These are phyloP conservation scores for Oriolus oriolus DNA, from an alignment of 2,113 vertebrate genomes.

Conservation along the genomic window DNA sequence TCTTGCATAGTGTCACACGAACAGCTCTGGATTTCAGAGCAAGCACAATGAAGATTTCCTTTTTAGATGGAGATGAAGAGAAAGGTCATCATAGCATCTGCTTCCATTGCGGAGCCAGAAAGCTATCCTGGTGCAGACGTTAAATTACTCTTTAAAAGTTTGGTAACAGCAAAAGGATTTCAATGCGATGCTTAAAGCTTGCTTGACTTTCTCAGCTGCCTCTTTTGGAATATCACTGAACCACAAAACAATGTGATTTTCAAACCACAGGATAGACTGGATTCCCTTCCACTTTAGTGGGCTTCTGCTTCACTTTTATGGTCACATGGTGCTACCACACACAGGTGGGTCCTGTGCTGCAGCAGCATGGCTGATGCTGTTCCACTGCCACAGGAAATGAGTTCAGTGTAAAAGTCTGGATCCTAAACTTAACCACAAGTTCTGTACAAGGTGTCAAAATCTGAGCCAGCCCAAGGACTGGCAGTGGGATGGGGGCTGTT, in stretches of 20 bases:
- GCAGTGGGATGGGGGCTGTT: neutral
- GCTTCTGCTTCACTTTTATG: neutral
- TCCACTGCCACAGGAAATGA: neutral
- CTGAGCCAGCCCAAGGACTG: neutral
- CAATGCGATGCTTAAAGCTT: neutral
- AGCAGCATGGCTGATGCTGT: neutral
- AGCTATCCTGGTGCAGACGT: neutral
- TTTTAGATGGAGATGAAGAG: neutral
- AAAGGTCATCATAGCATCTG: neutral
- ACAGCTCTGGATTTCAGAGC: neutral
- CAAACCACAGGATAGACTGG: neutral
- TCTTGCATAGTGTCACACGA: neutral
- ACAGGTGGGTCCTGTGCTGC: neutral
- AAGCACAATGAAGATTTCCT: neutral
- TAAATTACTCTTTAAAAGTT: neutral
- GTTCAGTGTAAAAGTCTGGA: neutral
- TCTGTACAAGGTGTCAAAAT: neutral
- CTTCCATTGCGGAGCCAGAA: neutral
- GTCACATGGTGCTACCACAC: neutral
- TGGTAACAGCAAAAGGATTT: neutral
- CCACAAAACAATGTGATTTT: constrained; percentile 13
- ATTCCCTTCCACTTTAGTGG: constrained; percentile 1
- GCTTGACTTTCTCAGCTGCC: neutral
- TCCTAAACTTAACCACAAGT: neutral
- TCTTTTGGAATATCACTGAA: neutral